phyloP scores from a whole-genome alignment of 2,113 vertebrate species.

The Columbina picui region DNA sequence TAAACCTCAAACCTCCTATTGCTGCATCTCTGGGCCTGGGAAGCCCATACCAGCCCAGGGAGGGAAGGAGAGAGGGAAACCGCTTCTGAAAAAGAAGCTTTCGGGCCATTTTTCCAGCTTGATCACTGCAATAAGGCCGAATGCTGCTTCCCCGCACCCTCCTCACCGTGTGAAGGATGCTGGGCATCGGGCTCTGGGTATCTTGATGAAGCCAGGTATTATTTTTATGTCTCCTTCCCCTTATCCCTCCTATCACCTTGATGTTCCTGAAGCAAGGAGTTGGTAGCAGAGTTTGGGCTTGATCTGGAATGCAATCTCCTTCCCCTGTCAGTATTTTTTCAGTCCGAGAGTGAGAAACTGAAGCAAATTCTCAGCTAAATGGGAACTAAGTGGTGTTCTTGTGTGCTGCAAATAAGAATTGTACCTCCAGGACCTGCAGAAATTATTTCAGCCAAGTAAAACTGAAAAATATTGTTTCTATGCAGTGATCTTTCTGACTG shows the following conservation, averaged over 20 bases:
- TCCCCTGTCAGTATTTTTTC: not conserved
- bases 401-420: not conserved
- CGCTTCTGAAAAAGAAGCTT: not conserved
- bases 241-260: not conserved
- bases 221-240: not conserved
- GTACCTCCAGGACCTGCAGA: not conserved
- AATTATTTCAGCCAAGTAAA: not conserved
- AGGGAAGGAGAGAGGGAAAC: not conserved
- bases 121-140: fast-evolving
- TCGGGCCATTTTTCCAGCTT: not conserved
- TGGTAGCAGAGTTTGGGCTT: not conserved
- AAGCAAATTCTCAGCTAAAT: not conserved
- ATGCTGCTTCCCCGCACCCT: not conserved
- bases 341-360: not conserved
- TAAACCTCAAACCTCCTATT: not conserved
- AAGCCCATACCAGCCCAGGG: not conserved
- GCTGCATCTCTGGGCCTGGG: not conserved
- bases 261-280: not conserved
- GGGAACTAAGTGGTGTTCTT: not conserved
- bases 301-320: not conserved
- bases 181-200: fast-evolving
- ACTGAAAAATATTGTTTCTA: conserved; percentile 6
- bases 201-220: not conserved
- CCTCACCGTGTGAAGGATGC: not conserved
- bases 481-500: conserved; percentile 14